Evolutionary conservation across 2,888 invertebrate genomes (phyloP).

Genomic region (Melieria picta): DNA sequence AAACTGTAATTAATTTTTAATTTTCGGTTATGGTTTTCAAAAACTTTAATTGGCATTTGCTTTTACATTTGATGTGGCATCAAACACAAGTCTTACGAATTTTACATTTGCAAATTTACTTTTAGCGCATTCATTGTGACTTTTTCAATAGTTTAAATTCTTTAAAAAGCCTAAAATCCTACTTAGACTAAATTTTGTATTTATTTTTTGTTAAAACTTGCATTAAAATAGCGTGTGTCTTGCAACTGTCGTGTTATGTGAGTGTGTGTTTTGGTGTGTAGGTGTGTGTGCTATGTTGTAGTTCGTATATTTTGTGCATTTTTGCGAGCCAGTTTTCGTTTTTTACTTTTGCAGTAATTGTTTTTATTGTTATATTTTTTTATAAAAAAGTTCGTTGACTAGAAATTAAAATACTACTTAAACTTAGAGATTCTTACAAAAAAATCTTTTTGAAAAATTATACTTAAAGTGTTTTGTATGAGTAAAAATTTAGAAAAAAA

Average conservation of each 20-base stretch:
- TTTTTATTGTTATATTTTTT: constrained; percentile 6
- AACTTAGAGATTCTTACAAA: too few species aligned
- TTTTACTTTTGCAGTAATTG: background rate
- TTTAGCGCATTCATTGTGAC: background rate
- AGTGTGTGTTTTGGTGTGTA: background rate
- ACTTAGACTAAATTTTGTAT: background rate
- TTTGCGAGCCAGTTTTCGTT: background rate
- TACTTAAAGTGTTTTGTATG: too few species aligned
- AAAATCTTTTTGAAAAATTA: too few species aligned
- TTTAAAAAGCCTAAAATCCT: constrained; percentile 13
- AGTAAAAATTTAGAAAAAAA: too few species aligned
- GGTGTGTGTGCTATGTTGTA: background rate
- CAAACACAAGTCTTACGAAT: too few species aligned
- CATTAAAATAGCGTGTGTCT: constrained; percentile 16
- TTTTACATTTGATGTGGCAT: too few species aligned
- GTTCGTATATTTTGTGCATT: background rate
- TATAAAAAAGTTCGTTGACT: constrained; percentile 22
- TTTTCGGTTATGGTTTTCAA: too few species aligned
- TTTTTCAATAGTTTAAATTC: background rate
- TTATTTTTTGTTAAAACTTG: constrained; percentile 16
- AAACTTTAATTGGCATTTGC: too few species aligned
- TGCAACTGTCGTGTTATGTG: background rate
- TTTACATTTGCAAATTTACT: background rate
- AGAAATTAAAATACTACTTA: constrained; percentile 24
- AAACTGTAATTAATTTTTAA: too few species aligned